Evolutionary conservation across 1,140 invertebrate species (phyloP).

Genomic region (Magallana ariakensis): DNA sequence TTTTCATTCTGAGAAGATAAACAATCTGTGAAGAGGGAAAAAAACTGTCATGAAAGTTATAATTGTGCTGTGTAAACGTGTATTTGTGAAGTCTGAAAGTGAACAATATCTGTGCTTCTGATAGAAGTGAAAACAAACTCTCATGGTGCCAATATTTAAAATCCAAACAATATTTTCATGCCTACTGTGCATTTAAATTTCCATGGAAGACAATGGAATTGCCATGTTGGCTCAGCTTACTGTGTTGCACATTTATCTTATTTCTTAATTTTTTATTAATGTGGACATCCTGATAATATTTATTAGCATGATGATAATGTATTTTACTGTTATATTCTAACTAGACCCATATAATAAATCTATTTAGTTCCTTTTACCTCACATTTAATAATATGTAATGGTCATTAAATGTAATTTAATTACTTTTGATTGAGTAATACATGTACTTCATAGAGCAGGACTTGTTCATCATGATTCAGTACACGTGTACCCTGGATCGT

Average conservation of each 20-base stretch:
- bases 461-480: no score
- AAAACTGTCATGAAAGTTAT: neutral
- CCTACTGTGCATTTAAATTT: constrained; percentile 7
- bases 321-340: no score
- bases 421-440: no score
- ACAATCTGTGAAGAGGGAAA: neutral
- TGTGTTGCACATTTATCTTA: neutral
- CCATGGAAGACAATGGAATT: neutral
- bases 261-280: neutral
- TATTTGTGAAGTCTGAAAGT: constrained; percentile 28
- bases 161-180: constrained; percentile 8
- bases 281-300: neutral
- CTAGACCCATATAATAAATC: no score
- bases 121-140: constrained; percentile 15
- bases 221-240: neutral
- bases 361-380: no score
- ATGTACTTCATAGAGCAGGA: no score
- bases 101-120: neutral
- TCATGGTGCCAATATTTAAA: constrained; percentile 13
- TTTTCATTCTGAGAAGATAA: neutral
- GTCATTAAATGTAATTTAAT: no score
- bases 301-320: neutral
- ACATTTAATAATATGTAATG: no score
- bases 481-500: no score
- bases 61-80: constrained; percentile 20